Evolutionary conservation across 2,113 vertebrate species (phyloP).

Genomic region (Macquaria australasica): DNA sequence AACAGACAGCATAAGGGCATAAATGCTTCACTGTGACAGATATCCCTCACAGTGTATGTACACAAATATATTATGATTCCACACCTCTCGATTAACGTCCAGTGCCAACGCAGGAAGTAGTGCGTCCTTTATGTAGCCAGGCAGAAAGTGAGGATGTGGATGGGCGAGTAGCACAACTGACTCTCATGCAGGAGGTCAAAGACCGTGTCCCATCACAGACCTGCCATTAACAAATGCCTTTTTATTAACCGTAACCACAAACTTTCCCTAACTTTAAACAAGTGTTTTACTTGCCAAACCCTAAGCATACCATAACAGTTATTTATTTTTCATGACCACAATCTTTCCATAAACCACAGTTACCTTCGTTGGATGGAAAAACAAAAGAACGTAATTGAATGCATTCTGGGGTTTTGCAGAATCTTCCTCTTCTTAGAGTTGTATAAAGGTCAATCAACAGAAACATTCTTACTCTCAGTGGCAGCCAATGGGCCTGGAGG

Average conservation of each 20-base stretch:
- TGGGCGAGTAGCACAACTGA: neutral
- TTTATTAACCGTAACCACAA: neutral
- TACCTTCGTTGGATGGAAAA: neutral
- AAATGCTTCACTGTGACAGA: neutral
- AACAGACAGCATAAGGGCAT: neutral
- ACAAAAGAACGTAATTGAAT: too few relatives aligned
- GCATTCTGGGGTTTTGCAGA: neutral
- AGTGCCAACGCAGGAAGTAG: neutral
- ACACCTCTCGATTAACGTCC: neutral
- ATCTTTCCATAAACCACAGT: neutral
- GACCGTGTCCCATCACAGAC: neutral
- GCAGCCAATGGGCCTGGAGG: neutral
- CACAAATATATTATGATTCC: neutral
- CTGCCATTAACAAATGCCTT: neutral
- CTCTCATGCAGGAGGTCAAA: constrained; percentile 10
- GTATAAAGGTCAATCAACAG: neutral
- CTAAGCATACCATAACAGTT: too few relatives aligned
- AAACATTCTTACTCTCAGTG: neutral
- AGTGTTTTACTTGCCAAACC: neutral
- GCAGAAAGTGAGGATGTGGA: neutral
- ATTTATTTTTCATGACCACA: neutral
- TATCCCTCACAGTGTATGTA: neutral
- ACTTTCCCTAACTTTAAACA: neutral
- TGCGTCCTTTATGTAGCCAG: neutral
- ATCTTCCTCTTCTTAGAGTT: neutral